These are phyloP conservation scores for Acheta domesticus DNA, from an alignment of 2,888 invertebrate species.

Conservation along the genomic window DNA sequence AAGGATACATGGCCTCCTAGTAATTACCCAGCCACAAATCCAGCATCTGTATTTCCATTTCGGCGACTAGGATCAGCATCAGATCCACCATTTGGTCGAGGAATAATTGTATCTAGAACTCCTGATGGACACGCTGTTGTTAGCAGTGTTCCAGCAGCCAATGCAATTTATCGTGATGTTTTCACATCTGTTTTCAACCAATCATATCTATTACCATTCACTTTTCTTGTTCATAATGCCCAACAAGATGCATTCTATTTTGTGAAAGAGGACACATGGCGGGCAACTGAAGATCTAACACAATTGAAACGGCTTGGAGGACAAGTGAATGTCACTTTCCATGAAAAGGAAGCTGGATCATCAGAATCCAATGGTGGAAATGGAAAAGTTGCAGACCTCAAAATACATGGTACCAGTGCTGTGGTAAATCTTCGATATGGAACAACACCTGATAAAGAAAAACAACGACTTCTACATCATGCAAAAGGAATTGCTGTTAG, in stretches of 20 bases:
- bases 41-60: conserved; percentile 44
- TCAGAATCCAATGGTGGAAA: conserved; percentile 38
- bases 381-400: conserved; percentile 64
- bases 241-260: conserved; percentile 92
- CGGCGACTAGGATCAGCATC: conserved; percentile 64
- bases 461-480: conserved; percentile 83
- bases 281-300: conserved; percentile 82
- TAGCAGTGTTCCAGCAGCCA: conserved; percentile 78
- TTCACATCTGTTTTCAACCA: conserved; percentile 90
- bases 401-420: conserved; percentile 86
- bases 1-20: conserved; percentile 62
- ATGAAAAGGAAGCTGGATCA: conserved; percentile 69
- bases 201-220: conserved; percentile 80
- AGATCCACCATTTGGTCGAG: conserved; percentile 80
- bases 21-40: conserved; percentile 67
- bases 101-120: conserved; percentile 76
- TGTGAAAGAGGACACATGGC: conserved; percentile 87
- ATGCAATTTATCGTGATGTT: conserved; percentile 86
- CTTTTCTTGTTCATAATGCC: conserved; percentile 81
- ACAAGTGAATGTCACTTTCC: conserved; percentile 87
- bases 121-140: conserved; percentile 76
- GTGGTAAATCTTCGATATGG: conserved; percentile 93
- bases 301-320: conserved; percentile 86
- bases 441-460: conserved; percentile 84
- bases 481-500: conserved; percentile 82